A percentile compares a stretch with the other conserved stretches of the same genome.
Evolutionary conservation across 1,140 invertebrate genomes (phyloP).

Genomic region (Drosophila lini): DNA sequence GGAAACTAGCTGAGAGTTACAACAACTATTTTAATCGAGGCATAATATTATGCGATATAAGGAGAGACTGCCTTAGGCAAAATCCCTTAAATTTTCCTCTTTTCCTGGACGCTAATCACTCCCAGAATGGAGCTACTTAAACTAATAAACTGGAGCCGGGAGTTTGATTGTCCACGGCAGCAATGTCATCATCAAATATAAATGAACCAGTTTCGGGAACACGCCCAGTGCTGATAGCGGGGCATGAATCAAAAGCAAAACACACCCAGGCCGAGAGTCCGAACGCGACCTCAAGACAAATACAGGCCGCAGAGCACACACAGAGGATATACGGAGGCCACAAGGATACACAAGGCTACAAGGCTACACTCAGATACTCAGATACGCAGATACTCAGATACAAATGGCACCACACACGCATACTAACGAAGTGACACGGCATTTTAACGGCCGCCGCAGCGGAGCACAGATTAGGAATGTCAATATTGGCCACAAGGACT

Average conservation of each 20-base stretch:
- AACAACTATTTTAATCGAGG: not conserved
- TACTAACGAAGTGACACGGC: constrained; percentile 80
- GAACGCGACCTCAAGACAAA: constrained; percentile 41
- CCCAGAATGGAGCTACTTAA: constrained; percentile 74
- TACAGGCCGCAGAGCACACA: constrained; percentile 32
- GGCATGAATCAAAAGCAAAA: constrained; percentile 77
- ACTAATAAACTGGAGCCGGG: constrained; percentile 67
- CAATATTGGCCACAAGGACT: constrained; percentile 74
- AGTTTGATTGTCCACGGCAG: constrained; percentile 36
- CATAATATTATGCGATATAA: not conserved
- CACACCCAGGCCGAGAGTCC: constrained; percentile 57
- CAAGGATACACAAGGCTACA: constrained; percentile 8
- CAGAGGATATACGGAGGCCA: constrained; percentile 12
- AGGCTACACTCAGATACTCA: constrained; percentile 6
- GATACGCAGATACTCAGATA: constrained; percentile 39
- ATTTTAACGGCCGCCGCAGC: constrained; percentile 73
- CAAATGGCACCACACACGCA: constrained; percentile 77
- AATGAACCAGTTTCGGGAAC: constrained; percentile 47
- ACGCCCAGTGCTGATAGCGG: constrained; percentile 75
- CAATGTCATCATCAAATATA: constrained; percentile 77
- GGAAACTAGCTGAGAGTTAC: too few relatives aligned
- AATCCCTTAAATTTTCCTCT: constrained; percentile 1
- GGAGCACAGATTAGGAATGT: constrained; percentile 79
- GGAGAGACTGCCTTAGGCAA: not conserved
- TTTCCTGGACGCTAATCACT: constrained; percentile 61